These are phyloP conservation scores for Drosophila nigritarsus DNA, from an alignment of 2,888 invertebrate genomes.

Conservation along the genomic window DNA sequence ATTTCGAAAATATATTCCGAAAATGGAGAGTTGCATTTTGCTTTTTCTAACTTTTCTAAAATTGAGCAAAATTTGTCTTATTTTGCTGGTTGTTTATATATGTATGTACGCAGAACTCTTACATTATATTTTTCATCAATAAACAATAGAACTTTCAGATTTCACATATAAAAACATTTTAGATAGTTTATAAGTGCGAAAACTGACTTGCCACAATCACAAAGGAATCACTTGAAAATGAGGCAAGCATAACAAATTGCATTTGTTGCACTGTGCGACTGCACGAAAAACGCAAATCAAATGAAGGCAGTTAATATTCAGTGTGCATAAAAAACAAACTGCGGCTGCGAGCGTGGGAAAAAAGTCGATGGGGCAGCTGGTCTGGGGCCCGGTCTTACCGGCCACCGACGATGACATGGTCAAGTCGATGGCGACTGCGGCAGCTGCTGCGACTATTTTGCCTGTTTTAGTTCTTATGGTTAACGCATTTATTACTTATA, in stretches of 20 bases:
- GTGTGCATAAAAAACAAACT: constrained; percentile 56
- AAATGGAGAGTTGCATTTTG: background rate
- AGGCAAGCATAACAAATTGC: constrained; percentile 20
- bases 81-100: no score
- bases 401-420: constrained; percentile 46
- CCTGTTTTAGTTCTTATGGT: constrained; percentile 40
- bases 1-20: background rate
- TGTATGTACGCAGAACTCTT: background rate
- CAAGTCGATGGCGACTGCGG: constrained; percentile 5
- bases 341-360: constrained; percentile 70
- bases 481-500: constrained; percentile 68
- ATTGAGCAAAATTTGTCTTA: no score
- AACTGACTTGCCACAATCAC: background rate
- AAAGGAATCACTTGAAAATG: background rate
- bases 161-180: background rate
- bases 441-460: constrained; percentile 6
- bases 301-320: constrained; percentile 60
- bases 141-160: background rate
- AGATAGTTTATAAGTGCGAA: background rate
- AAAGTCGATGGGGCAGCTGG: constrained; percentile 42
- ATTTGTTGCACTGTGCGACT: constrained; percentile 48
- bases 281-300: constrained; percentile 48
- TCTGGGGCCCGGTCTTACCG: constrained; percentile 22
- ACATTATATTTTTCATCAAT: background rate
- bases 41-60: background rate